Conservation (phyloP, 1,140 invertebrate genomes). For the Rhagoletis pomonella region DNA sequence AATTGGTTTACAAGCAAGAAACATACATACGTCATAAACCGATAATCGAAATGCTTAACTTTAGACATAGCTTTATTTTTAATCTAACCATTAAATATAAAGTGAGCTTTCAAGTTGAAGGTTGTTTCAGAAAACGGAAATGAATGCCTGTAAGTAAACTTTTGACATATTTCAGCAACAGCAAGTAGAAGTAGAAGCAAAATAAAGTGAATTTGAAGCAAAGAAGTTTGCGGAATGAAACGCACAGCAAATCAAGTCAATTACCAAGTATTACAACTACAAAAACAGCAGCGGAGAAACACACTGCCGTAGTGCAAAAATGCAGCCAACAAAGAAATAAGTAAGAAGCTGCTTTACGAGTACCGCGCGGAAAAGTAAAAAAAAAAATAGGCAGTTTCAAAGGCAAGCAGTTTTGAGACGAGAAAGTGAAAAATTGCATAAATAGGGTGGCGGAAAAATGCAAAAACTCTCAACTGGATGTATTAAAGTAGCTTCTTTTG, state of each 20-base stretch:
- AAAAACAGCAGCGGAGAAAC: neutral
- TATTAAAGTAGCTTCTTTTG: slow-evolving; percentile 5
- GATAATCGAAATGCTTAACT: no score
- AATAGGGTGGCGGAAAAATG: neutral
- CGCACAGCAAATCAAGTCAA: slow-evolving; percentile 1
- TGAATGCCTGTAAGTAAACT: neutral
- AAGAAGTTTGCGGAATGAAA: neutral
- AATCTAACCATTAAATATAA: no score
- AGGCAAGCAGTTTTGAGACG: no score
- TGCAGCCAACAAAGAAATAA: no score
- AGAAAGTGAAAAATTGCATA: neutral
- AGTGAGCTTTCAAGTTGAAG: no score
- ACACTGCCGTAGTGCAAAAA: no score
- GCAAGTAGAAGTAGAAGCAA: neutral
- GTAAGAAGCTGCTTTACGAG: neutral
- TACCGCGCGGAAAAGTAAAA: neutral
- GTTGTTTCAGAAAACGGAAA: no score
- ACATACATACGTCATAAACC: no score
- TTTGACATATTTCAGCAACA: neutral
- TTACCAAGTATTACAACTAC: neutral
- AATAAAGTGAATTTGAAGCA: neutral
- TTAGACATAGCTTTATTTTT: no score
- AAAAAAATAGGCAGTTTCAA: neutral
- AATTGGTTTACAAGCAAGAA: no score
- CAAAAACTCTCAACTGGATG: neutral